These are phyloP conservation scores for Brotula barbata DNA, from an alignment of 2,797 vertebrate species.

Conservation along the genomic window DNA sequence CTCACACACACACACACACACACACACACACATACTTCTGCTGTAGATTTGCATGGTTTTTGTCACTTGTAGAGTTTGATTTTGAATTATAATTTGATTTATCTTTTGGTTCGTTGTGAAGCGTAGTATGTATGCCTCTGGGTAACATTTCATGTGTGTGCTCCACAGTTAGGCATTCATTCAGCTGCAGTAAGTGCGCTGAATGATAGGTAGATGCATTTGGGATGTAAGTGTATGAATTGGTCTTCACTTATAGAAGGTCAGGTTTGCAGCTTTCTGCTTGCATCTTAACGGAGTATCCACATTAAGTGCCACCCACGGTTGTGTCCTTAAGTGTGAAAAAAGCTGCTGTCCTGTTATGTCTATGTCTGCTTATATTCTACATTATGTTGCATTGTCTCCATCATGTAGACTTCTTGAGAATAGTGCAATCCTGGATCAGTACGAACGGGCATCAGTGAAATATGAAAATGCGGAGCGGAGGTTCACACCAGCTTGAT, in stretches of 20 bases:
- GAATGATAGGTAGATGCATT: not conserved
- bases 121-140: conserved; percentile 64
- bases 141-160: conserved; percentile 64
- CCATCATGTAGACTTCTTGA: conserved; percentile 95
- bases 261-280: conserved; percentile 34
- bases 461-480: conserved; percentile 84
- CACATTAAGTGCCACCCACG: conserved; percentile 58
- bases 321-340: conserved; percentile 62
- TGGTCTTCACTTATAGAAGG: too few species aligned
- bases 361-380: conserved; percentile 72
- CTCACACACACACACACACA: conserved; percentile 6
- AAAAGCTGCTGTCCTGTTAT: conserved; percentile 70
- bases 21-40: conserved; percentile 24
- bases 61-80: conserved; percentile 49
- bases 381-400: conserved; percentile 89
- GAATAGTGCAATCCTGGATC: conserved; percentile 89
- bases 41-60: conserved; percentile 66
- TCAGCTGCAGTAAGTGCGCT: conserved; percentile 36
- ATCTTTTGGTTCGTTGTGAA: conserved; percentile 62
- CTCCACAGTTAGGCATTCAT: conserved; percentile 45
- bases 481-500: conserved; percentile 89
- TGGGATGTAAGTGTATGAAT: not conserved
- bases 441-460: conserved; percentile 87
- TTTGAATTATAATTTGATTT: too few species aligned
- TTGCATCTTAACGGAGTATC: conserved; percentile 38